Base-by-base conservation (phyloP, 2,113 vertebrate genomes). In the Gulo gulo region DNA sequence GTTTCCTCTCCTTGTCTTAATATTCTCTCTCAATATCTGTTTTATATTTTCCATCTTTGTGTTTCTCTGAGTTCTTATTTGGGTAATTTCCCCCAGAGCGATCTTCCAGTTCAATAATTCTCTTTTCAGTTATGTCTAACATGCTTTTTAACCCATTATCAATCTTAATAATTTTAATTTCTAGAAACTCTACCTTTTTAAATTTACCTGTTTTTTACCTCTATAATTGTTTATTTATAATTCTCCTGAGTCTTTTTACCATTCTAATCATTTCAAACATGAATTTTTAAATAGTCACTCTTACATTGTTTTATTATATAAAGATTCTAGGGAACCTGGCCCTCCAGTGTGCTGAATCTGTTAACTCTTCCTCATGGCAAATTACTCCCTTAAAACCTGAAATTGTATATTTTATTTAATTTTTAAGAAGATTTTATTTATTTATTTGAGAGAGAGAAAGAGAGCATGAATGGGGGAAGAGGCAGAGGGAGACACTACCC, bases 91-190 rank as follows among this genome's bases (percentile, higher is more conserved):
- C 24, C 14, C 39, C 21, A 86, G n/a, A 81, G 21, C 31, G 55
- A 47, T 85, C 16, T 94, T 85, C 42, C 26, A 94, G 57, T 85
- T 95, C 42, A 92, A 42, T 14, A 88, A 76, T 71, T 85, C 80
- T 92, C n/a, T 90, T 39, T 96, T 95, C 26, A 57, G 21, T 34
- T 92, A 57, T 42, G 4, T 57, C 47, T 36, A 80, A 88, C 50
- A 74, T n/a, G 18, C 24, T 95, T 91, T 63, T 84, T 45, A 94
- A 88, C 9, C 24, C 4, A 36, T 10, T 73, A 76, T 39, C 76
- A 74, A 87, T 65, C 90, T 97, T 86, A 86, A 80, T 84, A 81
- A 76, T 21, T 94, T 94, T 76, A 63, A 86, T 81, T 91, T 87
- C 50, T 73, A 94, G 59, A 95, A 90, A 97, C 78, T 82, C 26